Percentiles rank a stretch among this genome's conserved stretches.
These are phyloP conservation scores for Pseudopodoces humilis DNA, from an alignment of 2,113 vertebrate genomes.

Conservation along the genomic window DNA sequence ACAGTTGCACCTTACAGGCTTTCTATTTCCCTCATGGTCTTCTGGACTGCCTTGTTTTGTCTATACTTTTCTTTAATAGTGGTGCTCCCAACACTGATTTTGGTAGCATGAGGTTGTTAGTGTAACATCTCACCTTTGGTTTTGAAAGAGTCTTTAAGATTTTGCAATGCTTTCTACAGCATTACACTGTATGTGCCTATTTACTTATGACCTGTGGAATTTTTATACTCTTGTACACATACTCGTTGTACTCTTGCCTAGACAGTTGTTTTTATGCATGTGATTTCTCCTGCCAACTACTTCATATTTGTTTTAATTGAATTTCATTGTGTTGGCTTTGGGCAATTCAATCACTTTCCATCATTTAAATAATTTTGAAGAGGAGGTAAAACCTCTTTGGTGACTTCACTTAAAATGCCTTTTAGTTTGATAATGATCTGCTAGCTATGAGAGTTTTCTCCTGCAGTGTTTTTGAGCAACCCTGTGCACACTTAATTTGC, in stretches of 20 bases:
- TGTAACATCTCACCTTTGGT: background rate
- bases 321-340: background rate
- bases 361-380: background rate
- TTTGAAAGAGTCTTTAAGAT: background rate
- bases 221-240: background rate
- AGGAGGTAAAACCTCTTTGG: background rate
- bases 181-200: background rate
- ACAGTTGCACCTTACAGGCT: accelerated
- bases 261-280: background rate
- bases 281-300: background rate
- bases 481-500: background rate
- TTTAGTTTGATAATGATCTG: background rate
- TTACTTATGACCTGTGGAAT: background rate
- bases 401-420: background rate
- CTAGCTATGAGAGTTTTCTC: background rate
- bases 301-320: background rate
- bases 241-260: background rate
- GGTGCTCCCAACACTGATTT: background rate
- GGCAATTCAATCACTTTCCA: background rate
- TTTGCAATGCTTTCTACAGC: background rate
- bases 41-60: background rate
- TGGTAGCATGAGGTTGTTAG: background rate
- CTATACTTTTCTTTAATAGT: background rate
- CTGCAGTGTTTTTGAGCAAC: background rate
- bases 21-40: background rate